These are phyloP conservation scores for Campylomormyrus tamandua DNA, from an alignment of 2,113 vertebrate genomes.

Conservation along the genomic window DNA sequence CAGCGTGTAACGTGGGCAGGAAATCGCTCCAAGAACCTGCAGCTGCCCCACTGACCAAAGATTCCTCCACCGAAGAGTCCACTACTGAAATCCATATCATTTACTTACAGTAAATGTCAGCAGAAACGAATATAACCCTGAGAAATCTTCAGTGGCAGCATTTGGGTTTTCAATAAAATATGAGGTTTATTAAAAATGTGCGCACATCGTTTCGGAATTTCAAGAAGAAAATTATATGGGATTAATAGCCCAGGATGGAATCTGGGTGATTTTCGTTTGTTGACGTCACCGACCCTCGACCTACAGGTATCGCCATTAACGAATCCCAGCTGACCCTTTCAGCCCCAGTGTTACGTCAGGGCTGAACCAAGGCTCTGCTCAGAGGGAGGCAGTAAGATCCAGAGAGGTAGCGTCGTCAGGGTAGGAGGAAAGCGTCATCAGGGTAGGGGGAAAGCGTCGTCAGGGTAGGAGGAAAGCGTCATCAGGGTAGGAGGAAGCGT, in stretches of 20 bases:
- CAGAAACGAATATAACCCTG: not conserved
- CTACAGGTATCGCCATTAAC: not conserved
- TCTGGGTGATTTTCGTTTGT: not conserved
- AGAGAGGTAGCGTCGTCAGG: too few species aligned
- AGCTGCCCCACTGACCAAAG: not conserved
- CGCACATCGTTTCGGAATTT: not conserved
- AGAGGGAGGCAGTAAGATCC: not conserved
- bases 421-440: too few species aligned
- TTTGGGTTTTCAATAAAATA: constrained; percentile 6
- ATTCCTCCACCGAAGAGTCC: not conserved
- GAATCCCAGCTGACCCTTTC: not conserved
- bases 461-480: not conserved
- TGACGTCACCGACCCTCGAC: not conserved
- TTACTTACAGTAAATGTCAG: not conserved
- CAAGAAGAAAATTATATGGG: constrained; percentile 8
- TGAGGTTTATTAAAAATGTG: constrained; percentile 1
- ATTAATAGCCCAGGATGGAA: not conserved
- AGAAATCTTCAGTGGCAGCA: not conserved
- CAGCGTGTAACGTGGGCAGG: not conserved
- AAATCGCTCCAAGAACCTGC: not conserved
- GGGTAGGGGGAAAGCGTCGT: too few species aligned
- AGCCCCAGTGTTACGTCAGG: not conserved
- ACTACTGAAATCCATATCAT: not conserved
- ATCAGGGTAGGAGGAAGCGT: not conserved
- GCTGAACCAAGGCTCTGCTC: not conserved